Conservation (phyloP, 2,888 invertebrate genomes). For the Lepidochitona cinerea region DNA sequence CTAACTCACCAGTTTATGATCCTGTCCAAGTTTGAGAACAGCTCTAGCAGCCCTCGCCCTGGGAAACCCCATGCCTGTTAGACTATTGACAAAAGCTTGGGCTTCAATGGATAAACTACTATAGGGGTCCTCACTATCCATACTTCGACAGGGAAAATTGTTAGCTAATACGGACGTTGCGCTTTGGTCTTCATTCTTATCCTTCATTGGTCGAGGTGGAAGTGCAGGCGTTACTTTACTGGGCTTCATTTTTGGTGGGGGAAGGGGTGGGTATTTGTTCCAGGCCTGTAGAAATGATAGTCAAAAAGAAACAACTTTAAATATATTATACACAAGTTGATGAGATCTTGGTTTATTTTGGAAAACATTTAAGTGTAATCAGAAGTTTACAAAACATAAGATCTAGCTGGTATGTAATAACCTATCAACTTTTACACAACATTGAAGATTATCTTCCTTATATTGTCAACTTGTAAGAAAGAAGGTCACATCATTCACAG, state of each 20-base stretch:
- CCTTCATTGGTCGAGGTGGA: neutral
- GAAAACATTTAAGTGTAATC: no score
- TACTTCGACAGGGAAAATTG: neutral
- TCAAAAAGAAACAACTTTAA: no score
- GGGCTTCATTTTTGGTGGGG: neutral
- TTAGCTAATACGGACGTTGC: neutral
- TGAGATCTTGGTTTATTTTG: no score
- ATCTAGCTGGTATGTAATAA: no score
- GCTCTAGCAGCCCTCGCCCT: slow-evolving; percentile 84
- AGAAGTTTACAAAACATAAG: no score
- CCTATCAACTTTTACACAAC: no score
- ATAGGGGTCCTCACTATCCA: slow-evolving; percentile 46
- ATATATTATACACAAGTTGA: neutral
- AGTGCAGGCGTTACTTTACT: neutral
- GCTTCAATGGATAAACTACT: slow-evolving; percentile 73
- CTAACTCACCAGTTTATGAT: slow-evolving; percentile 89
- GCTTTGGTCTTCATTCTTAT: neutral
- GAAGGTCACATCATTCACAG: no score
- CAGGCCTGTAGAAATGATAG: neutral
- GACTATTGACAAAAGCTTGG: slow-evolving; percentile 80
- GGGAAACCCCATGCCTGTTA: slow-evolving; percentile 92
- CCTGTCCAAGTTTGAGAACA: slow-evolving; percentile 82
- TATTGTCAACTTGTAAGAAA: no score
- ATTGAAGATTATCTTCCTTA: no score
- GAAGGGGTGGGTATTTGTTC: neutral